A percentile compares a stretch with the other conserved stretches of the same genome.
Conservation (phyloP, 2,797 vertebrate genomes). For the Tokudaia tokunoshimensis region DNA sequence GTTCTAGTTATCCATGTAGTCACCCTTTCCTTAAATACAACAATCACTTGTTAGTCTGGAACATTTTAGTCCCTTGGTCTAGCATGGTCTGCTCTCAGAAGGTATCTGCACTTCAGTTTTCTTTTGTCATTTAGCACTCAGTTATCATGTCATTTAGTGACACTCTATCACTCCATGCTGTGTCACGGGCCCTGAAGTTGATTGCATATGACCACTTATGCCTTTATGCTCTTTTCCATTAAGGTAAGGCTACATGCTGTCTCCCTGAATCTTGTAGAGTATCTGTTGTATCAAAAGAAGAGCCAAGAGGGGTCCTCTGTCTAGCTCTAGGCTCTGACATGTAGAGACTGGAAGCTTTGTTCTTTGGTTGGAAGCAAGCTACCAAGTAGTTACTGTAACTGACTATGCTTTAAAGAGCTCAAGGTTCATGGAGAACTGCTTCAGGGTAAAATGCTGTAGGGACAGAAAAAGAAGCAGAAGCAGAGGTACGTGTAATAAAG, state of each 20-base stretch:
- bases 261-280: background rate
- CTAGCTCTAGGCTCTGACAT: background rate
- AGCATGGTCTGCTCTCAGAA: background rate
- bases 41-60: background rate
- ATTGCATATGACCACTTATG: background rate
- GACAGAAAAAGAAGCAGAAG: background rate
- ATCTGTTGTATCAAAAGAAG: background rate
- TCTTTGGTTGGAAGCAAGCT: slow-evolving; percentile 8
- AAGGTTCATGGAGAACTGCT: background rate
- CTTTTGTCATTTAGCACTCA: slow-evolving; percentile 25
- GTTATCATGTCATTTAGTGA: background rate
- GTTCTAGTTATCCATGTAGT: background rate
- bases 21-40: background rate
- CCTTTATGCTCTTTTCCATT: background rate
- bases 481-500: background rate
- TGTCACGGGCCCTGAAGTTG: background rate
- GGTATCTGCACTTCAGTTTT: slow-evolving; percentile 15
- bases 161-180: background rate
- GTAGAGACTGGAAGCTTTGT: background rate
- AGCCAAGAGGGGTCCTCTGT: too few species aligned
- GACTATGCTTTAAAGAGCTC: background rate
- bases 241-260: background rate
- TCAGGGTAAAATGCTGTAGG: background rate
- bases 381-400: background rate
- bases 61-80: background rate